Percentiles rank a stretch among this genome's conserved stretches.
phyloP scores from a whole-genome alignment of 2,888 invertebrate species.

The Leptinotarsa peninsularis region DNA sequence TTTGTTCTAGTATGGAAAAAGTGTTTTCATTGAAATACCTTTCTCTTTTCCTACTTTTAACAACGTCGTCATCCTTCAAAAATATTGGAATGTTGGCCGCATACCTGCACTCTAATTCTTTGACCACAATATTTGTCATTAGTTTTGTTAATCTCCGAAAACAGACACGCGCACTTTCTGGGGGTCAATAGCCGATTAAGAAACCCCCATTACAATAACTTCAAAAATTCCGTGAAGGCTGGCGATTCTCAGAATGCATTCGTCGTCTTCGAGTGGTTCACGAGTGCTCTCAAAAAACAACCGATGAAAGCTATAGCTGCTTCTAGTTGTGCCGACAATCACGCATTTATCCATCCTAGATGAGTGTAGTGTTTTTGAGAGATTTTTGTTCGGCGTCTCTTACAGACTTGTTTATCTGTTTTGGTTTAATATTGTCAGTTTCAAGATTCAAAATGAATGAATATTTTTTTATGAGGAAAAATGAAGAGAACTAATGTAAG shows the following conservation, averaged over 20 bases:
- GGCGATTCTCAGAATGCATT: slow-evolving; percentile 33
- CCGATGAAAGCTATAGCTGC: slow-evolving; percentile 21
- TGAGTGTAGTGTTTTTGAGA: neutral
- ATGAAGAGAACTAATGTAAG: too few relatives aligned
- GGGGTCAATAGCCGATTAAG: slow-evolving; percentile 35
- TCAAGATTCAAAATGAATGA: too few relatives aligned
- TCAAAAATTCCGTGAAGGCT: slow-evolving; percentile 24
- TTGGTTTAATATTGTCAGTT: too few relatives aligned
- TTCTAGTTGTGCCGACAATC: neutral
- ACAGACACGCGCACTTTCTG: slow-evolving; percentile 27
- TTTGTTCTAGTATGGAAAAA: too few relatives aligned
- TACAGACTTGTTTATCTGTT: neutral
- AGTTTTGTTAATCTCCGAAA: slow-evolving; percentile 17
- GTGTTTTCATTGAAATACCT: too few relatives aligned
- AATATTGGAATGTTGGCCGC: neutral
- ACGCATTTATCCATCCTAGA: slow-evolving; percentile 10
- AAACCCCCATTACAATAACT: slow-evolving; percentile 34
- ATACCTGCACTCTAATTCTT: slow-evolving; percentile 10
- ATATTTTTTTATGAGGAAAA: too few relatives aligned
- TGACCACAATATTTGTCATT: slow-evolving; percentile 4
- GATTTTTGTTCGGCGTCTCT: neutral
- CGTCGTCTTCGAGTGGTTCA: slow-evolving; percentile 25
- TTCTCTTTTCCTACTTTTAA: too few relatives aligned
- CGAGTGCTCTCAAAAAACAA: slow-evolving; percentile 18
- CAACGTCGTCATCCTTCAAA: neutral